Evolutionary conservation across 2,797 vertebrate genomes (phyloP), one percentile per base, ranked within the genome.

Genomic region (Ibycter americanus): DNA sequence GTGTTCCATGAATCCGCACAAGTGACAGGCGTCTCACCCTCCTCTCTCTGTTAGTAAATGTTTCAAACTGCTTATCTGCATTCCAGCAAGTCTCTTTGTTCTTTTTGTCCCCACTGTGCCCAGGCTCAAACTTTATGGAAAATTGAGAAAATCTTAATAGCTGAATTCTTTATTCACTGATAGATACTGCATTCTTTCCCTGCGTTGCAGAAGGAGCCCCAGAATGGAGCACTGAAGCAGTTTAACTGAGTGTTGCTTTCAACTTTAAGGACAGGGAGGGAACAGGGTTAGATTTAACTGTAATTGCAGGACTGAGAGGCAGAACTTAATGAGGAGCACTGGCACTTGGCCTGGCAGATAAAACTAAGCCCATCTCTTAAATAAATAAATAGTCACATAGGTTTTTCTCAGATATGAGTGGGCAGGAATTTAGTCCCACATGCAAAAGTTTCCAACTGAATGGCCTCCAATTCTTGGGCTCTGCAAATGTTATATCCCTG

Each of bases 261-360:
- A 78, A 0, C 21, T 5, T 74, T 40, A 16, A 65, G 56, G 56
- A 81, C 26, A 63, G 47, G 52, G 76, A 80, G 32, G 63, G 89
- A 95, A 26, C 15, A 11, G 61, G 40, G 15, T 83, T 83, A 76
- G 46, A 68, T 93, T 93, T 79, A 63, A 56, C 15, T 72, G 32
- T 76, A 88, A 78, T 58, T 88, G 54, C 58, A 87, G 85, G 54
- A 83, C 61, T 58, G 76, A 46, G 87, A 92, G 54, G 47, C 73
- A 83, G 52, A 66, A 56, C 23, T 54, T 81, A 87, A 85, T 49
- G 78, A 87, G 63, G 49, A 91, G 51, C 42, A 31, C 54, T 91
- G 89, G 91, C 62, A 73, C 58, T 54, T 76, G 79, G 85, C 91
- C 93, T 96, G 68, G 62, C 90, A 94, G 91, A 90, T 93, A 95